These are phyloP conservation scores for Drosophila limbata DNA, from an alignment of 2,888 invertebrate species.

Conservation along the genomic window DNA sequence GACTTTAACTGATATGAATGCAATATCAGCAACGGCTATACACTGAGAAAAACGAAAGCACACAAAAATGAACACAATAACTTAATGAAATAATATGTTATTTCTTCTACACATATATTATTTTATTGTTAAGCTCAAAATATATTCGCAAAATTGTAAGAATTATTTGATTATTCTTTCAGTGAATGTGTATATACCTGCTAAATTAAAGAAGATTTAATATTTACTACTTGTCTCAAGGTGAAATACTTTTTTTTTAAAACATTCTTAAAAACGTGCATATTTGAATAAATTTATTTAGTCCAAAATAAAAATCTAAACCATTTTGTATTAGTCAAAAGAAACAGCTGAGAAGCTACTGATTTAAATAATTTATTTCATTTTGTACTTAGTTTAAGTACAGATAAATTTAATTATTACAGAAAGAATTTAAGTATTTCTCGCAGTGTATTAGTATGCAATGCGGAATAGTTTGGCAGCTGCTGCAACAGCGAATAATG, in stretches of 20 bases:
- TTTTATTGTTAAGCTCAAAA: neutral
- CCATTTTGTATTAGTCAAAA: neutral
- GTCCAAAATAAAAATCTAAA: too few species aligned
- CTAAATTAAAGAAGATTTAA: neutral
- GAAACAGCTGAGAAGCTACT: neutral
- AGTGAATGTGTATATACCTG: too few species aligned
- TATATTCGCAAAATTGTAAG: too few species aligned
- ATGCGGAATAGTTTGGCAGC: constrained; percentile 50
- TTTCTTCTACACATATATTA: neutral
- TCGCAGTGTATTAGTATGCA: constrained; percentile 29
- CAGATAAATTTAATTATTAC: neutral
- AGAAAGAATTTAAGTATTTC: neutral
- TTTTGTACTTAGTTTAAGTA: neutral
- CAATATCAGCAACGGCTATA: constrained; percentile 15
- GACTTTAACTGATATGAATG: constrained; percentile 48
- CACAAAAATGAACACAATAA: neutral
- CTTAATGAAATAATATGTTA: neutral
- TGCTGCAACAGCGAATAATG: constrained; percentile 59
- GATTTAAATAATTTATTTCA: neutral
- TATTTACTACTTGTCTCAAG: too few species aligned
- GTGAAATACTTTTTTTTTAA: too few species aligned
- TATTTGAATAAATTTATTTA: too few species aligned
- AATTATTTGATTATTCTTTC: too few species aligned
- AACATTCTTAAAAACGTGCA: neutral
- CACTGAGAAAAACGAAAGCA: constrained; percentile 9